Percentiles rank a stretch among this genome's conserved stretches.
These are phyloP conservation scores for Mormyrus iriodes DNA, from an alignment of 2,113 vertebrate species.

Conservation along the genomic window DNA sequence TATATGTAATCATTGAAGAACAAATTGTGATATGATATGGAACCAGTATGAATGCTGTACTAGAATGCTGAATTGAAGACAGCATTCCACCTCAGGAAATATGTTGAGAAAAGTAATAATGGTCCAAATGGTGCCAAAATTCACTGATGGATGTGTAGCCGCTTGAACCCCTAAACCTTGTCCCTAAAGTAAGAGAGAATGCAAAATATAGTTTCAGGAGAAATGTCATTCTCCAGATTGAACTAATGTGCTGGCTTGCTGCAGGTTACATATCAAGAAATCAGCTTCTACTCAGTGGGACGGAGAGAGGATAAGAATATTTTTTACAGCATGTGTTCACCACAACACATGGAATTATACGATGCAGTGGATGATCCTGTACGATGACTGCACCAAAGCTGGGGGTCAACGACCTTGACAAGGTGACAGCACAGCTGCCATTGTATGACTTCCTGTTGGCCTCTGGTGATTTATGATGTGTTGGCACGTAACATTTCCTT, in stretches of 20 bases:
- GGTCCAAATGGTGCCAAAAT: neutral
- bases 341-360: neutral
- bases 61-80: neutral
- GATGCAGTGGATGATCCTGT: neutral
- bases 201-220: neutral
- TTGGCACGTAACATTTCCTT: neutral
- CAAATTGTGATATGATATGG: neutral
- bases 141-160: neutral
- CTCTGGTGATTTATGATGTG: slow-evolving; percentile 7
- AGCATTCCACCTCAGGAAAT: neutral
- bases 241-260: neutral
- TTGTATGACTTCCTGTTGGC: neutral
- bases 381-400: neutral
- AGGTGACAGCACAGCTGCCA: slow-evolving; percentile 1
- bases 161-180: neutral
- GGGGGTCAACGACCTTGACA: neutral
- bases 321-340: neutral
- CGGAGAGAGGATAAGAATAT: neutral
- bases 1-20: neutral
- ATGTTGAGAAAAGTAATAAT: neutral
- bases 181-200: neutral
- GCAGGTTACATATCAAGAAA: neutral
- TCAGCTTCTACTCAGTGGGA: neutral
- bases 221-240: neutral
- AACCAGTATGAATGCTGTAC: neutral